Evolutionary conservation across 2,888 invertebrate species (phyloP).

Genomic region (Patella ulyssiponensis): DNA sequence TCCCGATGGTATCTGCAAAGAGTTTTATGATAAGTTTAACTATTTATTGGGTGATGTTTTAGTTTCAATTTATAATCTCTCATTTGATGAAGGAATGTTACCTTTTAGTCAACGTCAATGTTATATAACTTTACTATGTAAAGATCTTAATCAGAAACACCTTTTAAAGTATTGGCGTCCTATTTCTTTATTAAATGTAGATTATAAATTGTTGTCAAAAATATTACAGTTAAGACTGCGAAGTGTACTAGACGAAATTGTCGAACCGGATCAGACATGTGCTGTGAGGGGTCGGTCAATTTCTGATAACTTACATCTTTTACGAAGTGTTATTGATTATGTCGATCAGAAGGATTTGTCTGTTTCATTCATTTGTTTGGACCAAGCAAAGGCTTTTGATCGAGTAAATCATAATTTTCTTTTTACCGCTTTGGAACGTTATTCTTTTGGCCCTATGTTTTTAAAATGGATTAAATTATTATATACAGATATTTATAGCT

Average conservation of each 20-base stretch:
- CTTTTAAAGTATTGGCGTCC: conserved; percentile 44
- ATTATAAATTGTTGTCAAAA: conserved; percentile 47
- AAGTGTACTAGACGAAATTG: conserved; percentile 33
- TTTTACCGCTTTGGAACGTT: conserved; percentile 35
- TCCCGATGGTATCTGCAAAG: conserved; percentile 41
- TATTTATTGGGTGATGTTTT: conserved; percentile 30
- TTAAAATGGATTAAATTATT: conserved; percentile 43
- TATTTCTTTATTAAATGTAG: conserved; percentile 44
- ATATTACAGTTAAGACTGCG: conserved; percentile 37
- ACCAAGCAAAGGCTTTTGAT: conserved; percentile 52
- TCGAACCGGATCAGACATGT: conserved; percentile 45
- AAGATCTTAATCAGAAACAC: conserved; percentile 35
- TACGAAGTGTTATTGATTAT: conserved; percentile 41
- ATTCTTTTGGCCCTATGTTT: conserved; percentile 41
- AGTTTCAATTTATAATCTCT: conserved; percentile 22
- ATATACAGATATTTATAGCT: conserved; percentile 37
- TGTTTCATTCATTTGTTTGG: conserved; percentile 40
- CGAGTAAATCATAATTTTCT: conserved; percentile 43
- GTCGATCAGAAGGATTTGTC: conserved; percentile 39
- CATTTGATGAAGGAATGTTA: conserved; percentile 29
- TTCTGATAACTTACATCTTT: conserved; percentile 44
- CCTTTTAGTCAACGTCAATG: conserved; percentile 26
- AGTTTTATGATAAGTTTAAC: conserved; percentile 37
- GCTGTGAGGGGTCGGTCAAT: conserved; percentile 41
- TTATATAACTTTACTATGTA: conserved; percentile 40